These are phyloP conservation scores for Saccostrea glomerata DNA, from an alignment of 1,140 invertebrate species.

Conservation along the genomic window DNA sequence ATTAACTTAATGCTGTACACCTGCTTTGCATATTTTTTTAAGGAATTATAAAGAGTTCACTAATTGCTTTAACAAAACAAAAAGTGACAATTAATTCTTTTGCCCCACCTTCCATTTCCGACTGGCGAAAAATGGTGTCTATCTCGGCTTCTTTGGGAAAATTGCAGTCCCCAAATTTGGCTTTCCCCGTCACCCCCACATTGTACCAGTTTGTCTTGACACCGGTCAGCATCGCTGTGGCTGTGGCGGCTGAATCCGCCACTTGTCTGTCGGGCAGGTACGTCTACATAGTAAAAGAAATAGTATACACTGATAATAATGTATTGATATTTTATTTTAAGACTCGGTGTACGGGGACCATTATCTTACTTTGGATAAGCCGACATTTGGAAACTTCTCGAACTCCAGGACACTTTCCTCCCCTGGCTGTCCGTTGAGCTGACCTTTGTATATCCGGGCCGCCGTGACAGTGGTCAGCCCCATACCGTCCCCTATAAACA, in stretches of 20 bases:
- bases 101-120: constrained; percentile 52
- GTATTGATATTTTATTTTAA: background rate
- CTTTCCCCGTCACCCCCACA: constrained; percentile 87
- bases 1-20: too few relatives aligned
- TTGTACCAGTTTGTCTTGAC: constrained; percentile 91
- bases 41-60: too few relatives aligned
- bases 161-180: constrained; percentile 79
- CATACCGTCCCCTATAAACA: constrained; percentile 97
- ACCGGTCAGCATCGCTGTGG: constrained; percentile 91
- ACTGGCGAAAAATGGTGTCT: constrained; percentile 82
- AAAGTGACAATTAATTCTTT: background rate
- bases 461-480: constrained; percentile 89
- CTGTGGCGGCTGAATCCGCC: constrained; percentile 92
- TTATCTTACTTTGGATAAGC: constrained; percentile 87
- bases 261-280: constrained; percentile 93
- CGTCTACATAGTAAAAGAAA: constrained; percentile 83
- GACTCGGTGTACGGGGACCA: background rate
- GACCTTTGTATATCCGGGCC: constrained; percentile 86
- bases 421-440: constrained; percentile 81
- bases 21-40: too few relatives aligned
- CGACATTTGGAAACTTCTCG: constrained; percentile 91
- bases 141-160: constrained; percentile 75
- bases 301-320: background rate
- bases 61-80: background rate
- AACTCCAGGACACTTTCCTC: constrained; percentile 88